phyloP scores from a whole-genome alignment of 2,888 invertebrate genomes.

The Acanthococcus lagerstroemiae region DNA sequence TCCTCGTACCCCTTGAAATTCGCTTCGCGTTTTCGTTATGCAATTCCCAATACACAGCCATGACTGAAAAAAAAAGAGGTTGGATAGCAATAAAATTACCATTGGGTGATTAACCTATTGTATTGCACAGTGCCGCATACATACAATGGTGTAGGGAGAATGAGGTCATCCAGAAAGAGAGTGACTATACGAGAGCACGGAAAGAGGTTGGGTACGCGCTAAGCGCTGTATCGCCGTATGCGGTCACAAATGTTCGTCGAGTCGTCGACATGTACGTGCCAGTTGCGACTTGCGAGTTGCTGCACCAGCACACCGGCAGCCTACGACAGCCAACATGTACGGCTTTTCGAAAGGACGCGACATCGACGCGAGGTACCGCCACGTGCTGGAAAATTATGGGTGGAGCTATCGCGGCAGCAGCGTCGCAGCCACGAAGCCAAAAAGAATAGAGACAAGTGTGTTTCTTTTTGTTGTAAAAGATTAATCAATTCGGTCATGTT shows the following conservation, averaged over 20 bases:
- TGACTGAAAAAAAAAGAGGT: conserved; percentile 22
- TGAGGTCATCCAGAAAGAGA: conserved; percentile 14
- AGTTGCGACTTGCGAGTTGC: too few species aligned
- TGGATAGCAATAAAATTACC: conserved; percentile 26
- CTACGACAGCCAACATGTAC: too few species aligned
- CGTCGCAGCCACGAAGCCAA: too few species aligned
- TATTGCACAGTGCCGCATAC: conserved; percentile 6
- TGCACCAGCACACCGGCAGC: too few species aligned
- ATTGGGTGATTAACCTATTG: conserved; percentile 29
- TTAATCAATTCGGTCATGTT: too few species aligned
- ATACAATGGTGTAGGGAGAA: conserved; percentile 17
- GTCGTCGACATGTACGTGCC: too few species aligned
- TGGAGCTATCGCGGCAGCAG: too few species aligned
- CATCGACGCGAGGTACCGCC: conserved; percentile 13
- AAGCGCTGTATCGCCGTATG: conserved; percentile 1
- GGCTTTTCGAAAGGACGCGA: background rate
- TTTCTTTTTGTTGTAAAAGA: too few species aligned
- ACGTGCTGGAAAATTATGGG: conserved; percentile 22
- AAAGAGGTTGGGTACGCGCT: conserved; percentile 21
- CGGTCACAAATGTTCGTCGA: background rate
- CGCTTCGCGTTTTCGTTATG: background rate
- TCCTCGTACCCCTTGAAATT: too few species aligned
- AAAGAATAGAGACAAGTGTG: too few species aligned
- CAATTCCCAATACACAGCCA: conserved; percentile 3
- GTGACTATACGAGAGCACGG: background rate